phyloP scores from a whole-genome alignment of 2,797 vertebrate genomes.

The Phoxinus dragarum region DNA sequence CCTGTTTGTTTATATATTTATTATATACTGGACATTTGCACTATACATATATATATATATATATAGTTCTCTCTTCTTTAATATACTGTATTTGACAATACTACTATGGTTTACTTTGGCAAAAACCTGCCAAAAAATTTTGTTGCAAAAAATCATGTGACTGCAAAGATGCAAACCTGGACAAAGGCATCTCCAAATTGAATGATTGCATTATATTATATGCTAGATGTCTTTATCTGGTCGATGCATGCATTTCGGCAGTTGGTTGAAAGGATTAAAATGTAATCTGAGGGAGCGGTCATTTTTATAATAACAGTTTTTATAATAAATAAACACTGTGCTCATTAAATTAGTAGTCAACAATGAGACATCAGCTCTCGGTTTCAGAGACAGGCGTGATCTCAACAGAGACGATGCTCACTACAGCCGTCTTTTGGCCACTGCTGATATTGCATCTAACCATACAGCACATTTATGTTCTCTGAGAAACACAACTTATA shows the following conservation, averaged over 20 bases:
- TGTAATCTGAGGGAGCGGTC: neutral
- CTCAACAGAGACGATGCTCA: neutral
- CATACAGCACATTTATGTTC: neutral
- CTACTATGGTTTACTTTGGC: neutral
- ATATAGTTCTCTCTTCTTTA: neutral
- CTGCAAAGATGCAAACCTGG: neutral
- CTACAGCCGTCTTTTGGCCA: neutral
- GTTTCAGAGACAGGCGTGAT: neutral
- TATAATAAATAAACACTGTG: neutral
- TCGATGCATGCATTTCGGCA: rapidly evolving
- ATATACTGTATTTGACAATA: too few relatives aligned
- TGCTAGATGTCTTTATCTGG: neutral
- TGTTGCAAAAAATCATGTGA: neutral
- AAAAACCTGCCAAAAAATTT: neutral
- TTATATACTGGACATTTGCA: neutral
- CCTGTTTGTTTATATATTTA: neutral
- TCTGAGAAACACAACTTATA: neutral
- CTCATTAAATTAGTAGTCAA: neutral
- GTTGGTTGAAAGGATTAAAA: neutral
- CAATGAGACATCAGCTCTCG: neutral
- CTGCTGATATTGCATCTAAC: neutral
- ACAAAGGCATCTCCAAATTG: neutral
- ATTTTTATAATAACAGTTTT: neutral
- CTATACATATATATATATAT: too few relatives aligned
- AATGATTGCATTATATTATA: neutral